Conservation (phyloP, 2,797 vertebrate species). For the Coregonus sp. region DNA sequence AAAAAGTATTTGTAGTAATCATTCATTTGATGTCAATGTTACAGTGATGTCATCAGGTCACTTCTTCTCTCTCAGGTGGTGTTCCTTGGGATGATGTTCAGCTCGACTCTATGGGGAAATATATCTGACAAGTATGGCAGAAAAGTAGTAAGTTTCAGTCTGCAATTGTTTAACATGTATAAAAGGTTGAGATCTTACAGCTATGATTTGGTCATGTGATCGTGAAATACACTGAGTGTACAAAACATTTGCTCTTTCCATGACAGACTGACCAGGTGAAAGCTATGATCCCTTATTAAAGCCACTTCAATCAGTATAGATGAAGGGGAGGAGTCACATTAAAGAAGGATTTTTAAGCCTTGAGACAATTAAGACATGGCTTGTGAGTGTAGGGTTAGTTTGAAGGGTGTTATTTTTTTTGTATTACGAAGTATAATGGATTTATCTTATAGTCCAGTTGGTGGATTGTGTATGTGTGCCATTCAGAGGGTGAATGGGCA, state of each 20-base stretch:
- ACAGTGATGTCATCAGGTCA: background rate
- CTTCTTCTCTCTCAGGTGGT: slow-evolving; percentile 75
- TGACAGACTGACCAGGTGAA: no score
- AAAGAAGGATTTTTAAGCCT: no score
- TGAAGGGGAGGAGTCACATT: no score
- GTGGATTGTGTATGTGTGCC: no score
- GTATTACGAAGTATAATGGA: no score
- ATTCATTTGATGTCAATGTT: background rate
- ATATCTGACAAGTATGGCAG: slow-evolving; percentile 87
- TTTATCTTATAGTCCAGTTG: no score
- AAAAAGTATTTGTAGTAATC: background rate
- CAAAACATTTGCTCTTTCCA: background rate
- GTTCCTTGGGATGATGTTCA: slow-evolving; percentile 86
- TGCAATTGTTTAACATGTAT: background rate
- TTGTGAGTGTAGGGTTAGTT: no score
- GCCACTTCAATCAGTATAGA: no score
- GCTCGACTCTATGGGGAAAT: slow-evolving; percentile 86
- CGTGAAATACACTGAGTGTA: background rate
- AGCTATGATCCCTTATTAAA: no score
- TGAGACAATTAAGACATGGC: background rate
- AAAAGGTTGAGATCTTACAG: background rate
- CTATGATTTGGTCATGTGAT: background rate
- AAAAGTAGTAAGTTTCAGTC: slow-evolving; percentile 79
- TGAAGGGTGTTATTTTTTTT: no score
- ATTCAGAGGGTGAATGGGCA: no score